Base-by-base conservation (phyloP, 2,797 vertebrate species). In the Tokudaia muenninki region DNA sequence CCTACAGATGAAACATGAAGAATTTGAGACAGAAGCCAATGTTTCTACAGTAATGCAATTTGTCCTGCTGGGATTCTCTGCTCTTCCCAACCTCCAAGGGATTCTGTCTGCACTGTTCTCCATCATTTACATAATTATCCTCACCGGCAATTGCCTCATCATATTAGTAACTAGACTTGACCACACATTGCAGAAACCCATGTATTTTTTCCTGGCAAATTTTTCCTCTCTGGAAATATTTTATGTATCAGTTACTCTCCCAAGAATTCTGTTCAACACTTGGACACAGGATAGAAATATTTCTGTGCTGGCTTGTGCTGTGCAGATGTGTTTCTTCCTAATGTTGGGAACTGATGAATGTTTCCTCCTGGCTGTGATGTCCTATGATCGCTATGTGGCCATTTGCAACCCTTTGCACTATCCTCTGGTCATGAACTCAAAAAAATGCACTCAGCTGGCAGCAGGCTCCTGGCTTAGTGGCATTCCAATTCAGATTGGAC, bases 151-250 rank as follows among this genome's bases (percentile, higher is more conserved):
- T 17, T 26, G 57, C 6, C 44, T 97, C 47, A 92, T 97, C 1
- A 86, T 97, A 22, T 6, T 84, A 8, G 59, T 96, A 87, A 93
- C 94, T 17, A 83, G 19, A 3, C 10, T 90, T 24, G 90, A 95
- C 61, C 22, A 80, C 72, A 81, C 90, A 31, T 87, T 97, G 8
- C 90, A 95, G 31, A 96, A 83, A 57, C 97, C 97, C 50, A 97
- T 96, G 94, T 95, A 90, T 37, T 96, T 92, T 55, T 96, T 94
- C n/a, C 44, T 96, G n/a, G 83, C 83, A 34, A 97, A 97, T 80
- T 94, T 97, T 82, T 96, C 97, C 11, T 57, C 81, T 29, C 17
- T 96, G 34, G 97, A 97, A 65, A 95, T 96, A 34, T 96, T 77
- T 70, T 92, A 95, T 41, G 91, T 94, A 47, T 93, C 94, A 8